Evolutionary conservation across 2,797 vertebrate species (phyloP).

Genomic region (Furcifer pardalis): DNA sequence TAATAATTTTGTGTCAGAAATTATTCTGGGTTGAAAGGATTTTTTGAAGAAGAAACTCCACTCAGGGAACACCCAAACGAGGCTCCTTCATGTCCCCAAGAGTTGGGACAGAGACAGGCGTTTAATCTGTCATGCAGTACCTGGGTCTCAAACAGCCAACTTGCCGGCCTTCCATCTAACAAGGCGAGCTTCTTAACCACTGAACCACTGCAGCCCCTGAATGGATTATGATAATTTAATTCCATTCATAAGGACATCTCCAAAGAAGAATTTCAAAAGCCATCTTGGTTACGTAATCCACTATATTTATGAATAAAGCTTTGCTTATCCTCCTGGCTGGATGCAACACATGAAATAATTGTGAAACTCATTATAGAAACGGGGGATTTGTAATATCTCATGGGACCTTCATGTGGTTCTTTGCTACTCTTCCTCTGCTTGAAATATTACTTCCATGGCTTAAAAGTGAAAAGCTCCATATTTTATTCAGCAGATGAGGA

Average conservation of each 20-base stretch:
- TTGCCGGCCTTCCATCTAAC: no score
- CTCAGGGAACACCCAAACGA: no score
- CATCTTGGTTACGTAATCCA: slow-evolving; percentile 19
- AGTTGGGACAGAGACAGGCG: no score
- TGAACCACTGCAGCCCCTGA: no score
- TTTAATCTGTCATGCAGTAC: no score
- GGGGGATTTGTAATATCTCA: slow-evolving; percentile 57
- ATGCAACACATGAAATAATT: slow-evolving; percentile 50
- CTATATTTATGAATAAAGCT: slow-evolving; percentile 28
- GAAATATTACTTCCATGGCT: slow-evolving; percentile 56
- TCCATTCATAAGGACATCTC: fast-evolving
- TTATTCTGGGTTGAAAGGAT: no score
- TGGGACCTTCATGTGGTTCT: slow-evolving; percentile 58
- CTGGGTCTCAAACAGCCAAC: no score
- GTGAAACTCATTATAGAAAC: slow-evolving; percentile 48
- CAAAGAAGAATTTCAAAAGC: slow-evolving; percentile 11
- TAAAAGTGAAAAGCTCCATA: slow-evolving; percentile 58
- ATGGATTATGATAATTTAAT: not conserved
- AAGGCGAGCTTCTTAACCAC: no score
- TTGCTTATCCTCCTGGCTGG: slow-evolving; percentile 24
- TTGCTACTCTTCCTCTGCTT: slow-evolving; percentile 52
- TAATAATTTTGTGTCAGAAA: no score
- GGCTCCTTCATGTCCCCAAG: no score
- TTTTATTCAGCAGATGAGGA: slow-evolving; percentile 58
- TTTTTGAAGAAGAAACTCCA: no score